Evolutionary conservation across 2,888 invertebrate species (phyloP), one percentile per base, ranked within the genome.

Genomic region (Lymantria monacha): DNA sequence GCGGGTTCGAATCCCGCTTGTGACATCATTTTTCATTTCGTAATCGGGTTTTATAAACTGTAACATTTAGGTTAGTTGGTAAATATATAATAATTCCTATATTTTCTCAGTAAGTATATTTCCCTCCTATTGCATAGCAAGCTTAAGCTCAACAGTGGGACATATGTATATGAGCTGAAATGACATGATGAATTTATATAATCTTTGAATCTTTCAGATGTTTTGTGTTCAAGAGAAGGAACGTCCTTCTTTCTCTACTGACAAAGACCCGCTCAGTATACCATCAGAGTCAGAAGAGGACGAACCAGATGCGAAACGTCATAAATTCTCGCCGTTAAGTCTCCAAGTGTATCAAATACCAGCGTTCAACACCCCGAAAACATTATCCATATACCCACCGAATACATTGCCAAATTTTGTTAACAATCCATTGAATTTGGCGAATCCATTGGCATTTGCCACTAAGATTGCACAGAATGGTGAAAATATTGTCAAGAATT

Each of bases 291-390:
- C 86, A 0, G 87, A 87, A 9, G 87, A 86, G 15, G 89, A 89
- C 0, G 91, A 90, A 44, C 88, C 90, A 0, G 61, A 73, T 11
- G 63, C 86, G 0, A 90, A 91, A 61, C 72, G 86, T 0, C 63
- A 83, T 12, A 89, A 89, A 53, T 67, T 72, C 65, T 70, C 76
- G 36, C 81, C 88, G 0, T 80, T 90, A 3, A 87, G 87, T 67
- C 70, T 91, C 0, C 83, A 90, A 83, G 88, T 91, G 0, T 89
- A 85, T 60, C 84, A 91, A 56, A 88, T 91, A 64, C 89, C 90
- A 0, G 79, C 87, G 0, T 90, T 80, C 59, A 87, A 78, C 53
- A 77, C 85, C 14, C 84, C 86, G 0, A 85, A 81, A 41, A 80
- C 84, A 0, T 51, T 88, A 0, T 81, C 83, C 5, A 88, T 89